A percentile compares a stretch with the other conserved stretches of the same genome.
Evolutionary conservation across 1,140 invertebrate genomes (phyloP).

Genomic region (Lutraria rhynchaena): DNA sequence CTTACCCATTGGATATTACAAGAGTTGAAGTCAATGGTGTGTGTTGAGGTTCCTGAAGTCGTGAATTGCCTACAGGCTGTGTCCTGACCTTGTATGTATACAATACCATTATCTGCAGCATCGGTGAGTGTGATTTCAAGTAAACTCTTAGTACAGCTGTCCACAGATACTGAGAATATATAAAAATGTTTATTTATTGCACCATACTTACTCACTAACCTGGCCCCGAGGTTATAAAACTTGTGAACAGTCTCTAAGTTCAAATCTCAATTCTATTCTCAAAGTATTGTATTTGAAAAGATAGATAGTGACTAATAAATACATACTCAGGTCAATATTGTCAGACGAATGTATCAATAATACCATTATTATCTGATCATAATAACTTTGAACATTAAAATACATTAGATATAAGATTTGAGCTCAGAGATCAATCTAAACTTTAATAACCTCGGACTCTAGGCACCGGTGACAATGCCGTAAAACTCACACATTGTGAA

Average conservation of each 20-base stretch:
- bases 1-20: slow-evolving; percentile 52
- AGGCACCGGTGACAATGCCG: too few species aligned
- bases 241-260: background rate
- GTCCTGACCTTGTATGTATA: slow-evolving; percentile 49
- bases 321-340: background rate
- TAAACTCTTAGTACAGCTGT: slow-evolving; percentile 48
- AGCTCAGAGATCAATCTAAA: too few species aligned
- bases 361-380: too few species aligned
- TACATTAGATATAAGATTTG: too few species aligned
- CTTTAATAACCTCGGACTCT: too few species aligned
- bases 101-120: slow-evolving; percentile 43
- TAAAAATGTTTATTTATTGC: background rate
- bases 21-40: slow-evolving; percentile 21
- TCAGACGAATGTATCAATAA: background rate
- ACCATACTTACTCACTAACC: too few species aligned
- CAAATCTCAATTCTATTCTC: background rate
- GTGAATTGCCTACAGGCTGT: slow-evolving; percentile 42
- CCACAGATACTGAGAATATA: slow-evolving; percentile 16
- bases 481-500: too few species aligned
- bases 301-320: background rate
- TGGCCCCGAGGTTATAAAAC: too few species aligned
- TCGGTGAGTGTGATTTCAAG: slow-evolving; percentile 37
- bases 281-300: background rate
- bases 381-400: too few species aligned
- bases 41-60: slow-evolving; percentile 19